Evolutionary conservation across 2,797 vertebrate species (phyloP).

Genomic region (Enteromius fasciolatus): DNA sequence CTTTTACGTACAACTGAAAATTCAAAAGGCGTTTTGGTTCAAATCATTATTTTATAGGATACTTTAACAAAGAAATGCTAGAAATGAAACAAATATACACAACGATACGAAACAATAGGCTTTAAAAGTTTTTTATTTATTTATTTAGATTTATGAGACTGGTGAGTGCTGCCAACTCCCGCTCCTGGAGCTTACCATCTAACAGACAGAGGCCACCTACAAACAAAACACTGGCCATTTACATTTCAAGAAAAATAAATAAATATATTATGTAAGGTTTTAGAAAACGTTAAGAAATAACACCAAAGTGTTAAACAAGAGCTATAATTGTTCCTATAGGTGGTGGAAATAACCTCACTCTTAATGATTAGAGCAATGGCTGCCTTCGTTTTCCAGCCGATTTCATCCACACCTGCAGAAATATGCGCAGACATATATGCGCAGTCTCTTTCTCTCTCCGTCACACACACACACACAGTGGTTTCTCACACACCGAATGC

Average conservation of each 20-base stretch:
- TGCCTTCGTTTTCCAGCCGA: slow-evolving; percentile 56
- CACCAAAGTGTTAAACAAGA: slow-evolving; percentile 15
- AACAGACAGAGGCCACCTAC: background rate
- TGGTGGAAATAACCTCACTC: slow-evolving; percentile 7
- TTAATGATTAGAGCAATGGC: slow-evolving; percentile 53
- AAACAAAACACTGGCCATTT: background rate
- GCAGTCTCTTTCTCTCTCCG: slow-evolving; percentile 46
- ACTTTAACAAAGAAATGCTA: background rate
- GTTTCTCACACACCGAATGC: background rate
- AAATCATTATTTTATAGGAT: background rate
- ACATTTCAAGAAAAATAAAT: background rate
- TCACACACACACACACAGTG: slow-evolving; percentile 9
- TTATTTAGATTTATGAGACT: background rate
- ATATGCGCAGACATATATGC: slow-evolving; percentile 43
- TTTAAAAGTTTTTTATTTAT: background rate
- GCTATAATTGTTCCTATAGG: slow-evolving; percentile 22
- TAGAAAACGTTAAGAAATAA: background rate
- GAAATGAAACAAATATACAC: background rate
- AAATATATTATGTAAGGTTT: background rate
- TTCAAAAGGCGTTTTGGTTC: background rate
- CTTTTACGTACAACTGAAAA: background rate
- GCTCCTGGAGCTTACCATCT: slow-evolving; percentile 1
- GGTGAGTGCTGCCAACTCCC: slow-evolving; percentile 12
- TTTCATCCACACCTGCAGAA: slow-evolving; percentile 59
- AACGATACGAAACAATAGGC: background rate